Base-by-base conservation (phyloP, 2,888 invertebrate genomes). In the Hypomecis atomaria region DNA sequence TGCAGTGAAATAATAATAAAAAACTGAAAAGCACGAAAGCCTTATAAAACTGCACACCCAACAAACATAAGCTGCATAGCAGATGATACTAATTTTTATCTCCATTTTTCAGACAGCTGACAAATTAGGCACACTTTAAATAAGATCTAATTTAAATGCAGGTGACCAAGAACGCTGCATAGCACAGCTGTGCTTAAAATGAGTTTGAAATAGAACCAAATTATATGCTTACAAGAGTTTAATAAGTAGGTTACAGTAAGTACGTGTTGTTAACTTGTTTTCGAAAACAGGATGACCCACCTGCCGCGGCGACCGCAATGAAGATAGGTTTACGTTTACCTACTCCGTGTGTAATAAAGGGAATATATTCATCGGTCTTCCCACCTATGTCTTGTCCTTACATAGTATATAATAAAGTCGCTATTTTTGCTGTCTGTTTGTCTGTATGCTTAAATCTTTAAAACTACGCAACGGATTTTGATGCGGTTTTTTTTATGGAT, bases 241-340 rank as follows among this genome's bases (percentile, higher is more conserved):
- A 67, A 69, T 66, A 60, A 56, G 55, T 44, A 57, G 13, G 38
- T 10, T 38, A 10, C 13, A 9, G 8, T 40, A 42, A 33, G 23
- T 23, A 33, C 13, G 9, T 38, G 40, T 11, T 4, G 49, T 43
- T 36, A 6, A 45, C 36, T 10, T 37, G 11, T 55, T 55, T 37
- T 64, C 44, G 52, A 43, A 7, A 36, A 66, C 66, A 66, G 66
- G 71, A 66, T 57, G 23, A 42, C 0, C 9, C 70, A 66, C 67
- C 70, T 70, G 71, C 42, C 42, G 47, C 50, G 42, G 40, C 61
- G 42, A 71, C 71, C 71, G 54, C 71, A 67, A 55, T 38, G 62
- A 47, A 57, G 62, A 59, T 65, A 61, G 9, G 5, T 7, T 23
- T 23, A 23, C 23, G 23, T 23, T 23, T 23, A 36, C 42, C 37